Base-by-base conservation (phyloP, 2,888 invertebrate species). In the Athetis lepigone region DNA sequence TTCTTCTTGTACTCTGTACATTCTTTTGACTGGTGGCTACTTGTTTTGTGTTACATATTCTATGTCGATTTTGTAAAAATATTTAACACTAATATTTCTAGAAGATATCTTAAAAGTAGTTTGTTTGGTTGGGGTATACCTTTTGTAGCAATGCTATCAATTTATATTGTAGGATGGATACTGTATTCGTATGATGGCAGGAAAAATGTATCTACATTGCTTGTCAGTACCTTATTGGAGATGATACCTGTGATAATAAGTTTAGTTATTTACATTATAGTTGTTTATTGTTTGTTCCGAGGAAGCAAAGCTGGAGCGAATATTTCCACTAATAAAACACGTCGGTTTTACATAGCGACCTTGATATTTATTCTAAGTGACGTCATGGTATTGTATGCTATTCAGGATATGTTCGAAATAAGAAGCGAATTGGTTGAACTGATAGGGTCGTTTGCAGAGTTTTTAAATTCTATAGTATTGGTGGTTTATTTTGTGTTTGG, bases 1-100 rank as follows among this genome's bases (percentile, higher is more conserved):
- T 1, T 59, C n/a, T 13, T 33, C 9, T 4, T 33, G 4, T 42
- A 33, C 13, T 25, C 21, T 19, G 21, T 7, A 27, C n/a, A 51
- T 6, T 1, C 29, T n/a, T 62, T 11, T 23, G 11, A 43, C n/a
- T 23, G 2, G 29, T 64, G 65, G 51, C 13, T 45, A 19, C 18
- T 63, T 0, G 52, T 64, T 1, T 29, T 64, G 7, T 37, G 29
- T 11, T 52, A 25, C 5, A 39, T 45, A 1, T 52, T 52, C 19
- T 50, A 36, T 9, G 11, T 49, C 9, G 63, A 62, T 16, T 62
- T 64, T 37, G 37, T 51, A 0, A 50, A 45, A 51, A 45, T 58
- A n/a, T 46, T 60, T 21, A 16, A 27, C 11, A 4, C 13, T 3
- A 11, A 59, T 2, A 19, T 60, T 43, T 18, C 11, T 37, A 37